Evolutionary conservation across 2,888 invertebrate genomes (phyloP).

Genomic region (Atherix ibis): DNA sequence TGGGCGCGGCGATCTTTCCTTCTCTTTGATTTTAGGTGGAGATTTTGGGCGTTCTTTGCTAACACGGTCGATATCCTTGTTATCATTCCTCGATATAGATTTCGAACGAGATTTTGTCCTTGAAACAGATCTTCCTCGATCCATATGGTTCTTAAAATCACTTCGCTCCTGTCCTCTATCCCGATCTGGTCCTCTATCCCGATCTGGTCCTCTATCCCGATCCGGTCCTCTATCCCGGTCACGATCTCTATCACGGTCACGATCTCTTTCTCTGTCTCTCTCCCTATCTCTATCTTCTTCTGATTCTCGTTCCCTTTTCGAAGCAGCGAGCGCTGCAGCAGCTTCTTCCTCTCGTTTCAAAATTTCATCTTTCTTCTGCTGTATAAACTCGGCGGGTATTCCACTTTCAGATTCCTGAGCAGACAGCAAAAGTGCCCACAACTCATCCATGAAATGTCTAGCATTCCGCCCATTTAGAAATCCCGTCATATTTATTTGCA

Average conservation of each 20-base stretch:
- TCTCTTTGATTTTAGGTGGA: constrained; percentile 20
- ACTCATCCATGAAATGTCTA: constrained; percentile 90
- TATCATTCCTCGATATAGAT: constrained; percentile 20
- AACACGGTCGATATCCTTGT: constrained; percentile 11
- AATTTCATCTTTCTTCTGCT: constrained; percentile 94
- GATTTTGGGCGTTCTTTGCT: too few relatives aligned
- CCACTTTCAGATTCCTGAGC: constrained; percentile 93
- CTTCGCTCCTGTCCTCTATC: constrained; percentile 29
- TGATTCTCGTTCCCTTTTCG: constrained; percentile 3
- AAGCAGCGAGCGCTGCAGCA: too few relatives aligned
- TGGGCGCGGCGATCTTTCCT: constrained; percentile 26
- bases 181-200: constrained; percentile 29
- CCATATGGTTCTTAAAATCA: constrained; percentile 21
- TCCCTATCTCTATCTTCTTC: constrained; percentile 18
- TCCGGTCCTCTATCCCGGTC: constrained; percentile 12
- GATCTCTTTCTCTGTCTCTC: constrained; percentile 21
- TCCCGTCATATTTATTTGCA: constrained; percentile 99
- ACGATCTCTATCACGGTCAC: constrained; percentile 10
- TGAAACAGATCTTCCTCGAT: constrained; percentile 10
- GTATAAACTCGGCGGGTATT: constrained; percentile 86
- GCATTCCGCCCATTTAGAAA: constrained; percentile 97
- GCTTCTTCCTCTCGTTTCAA: constrained; percentile 49
- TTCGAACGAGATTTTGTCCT: constrained; percentile 33
- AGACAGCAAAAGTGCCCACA: constrained; percentile 89
- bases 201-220: constrained; percentile 23